A percentile compares a stretch with the other conserved stretches of the same genome.
phyloP scores from a whole-genome alignment of 2,797 vertebrate species.

The Anomalospiza imberbis region DNA sequence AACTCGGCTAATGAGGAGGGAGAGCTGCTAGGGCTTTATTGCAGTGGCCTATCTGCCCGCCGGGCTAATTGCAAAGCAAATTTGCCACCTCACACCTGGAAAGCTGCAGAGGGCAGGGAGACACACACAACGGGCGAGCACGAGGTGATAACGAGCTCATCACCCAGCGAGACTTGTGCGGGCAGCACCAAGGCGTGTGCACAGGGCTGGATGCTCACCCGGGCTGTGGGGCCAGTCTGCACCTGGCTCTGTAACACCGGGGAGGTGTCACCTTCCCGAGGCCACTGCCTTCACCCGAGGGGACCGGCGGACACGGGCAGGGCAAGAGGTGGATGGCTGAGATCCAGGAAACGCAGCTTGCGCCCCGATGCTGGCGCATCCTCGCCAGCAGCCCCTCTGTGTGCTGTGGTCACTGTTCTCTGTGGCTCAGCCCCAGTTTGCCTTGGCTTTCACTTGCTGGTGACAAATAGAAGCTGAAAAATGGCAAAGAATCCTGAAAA shows the following conservation, averaged over 20 bases:
- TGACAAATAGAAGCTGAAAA: not conserved
- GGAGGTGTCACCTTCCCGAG: not conserved
- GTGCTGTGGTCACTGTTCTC: not conserved
- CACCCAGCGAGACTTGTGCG: not conserved
- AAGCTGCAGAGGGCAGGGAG: not conserved
- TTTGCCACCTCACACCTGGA: not conserved
- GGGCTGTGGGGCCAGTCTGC: not conserved
- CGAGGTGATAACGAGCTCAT: not conserved
- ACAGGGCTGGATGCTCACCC: not conserved
- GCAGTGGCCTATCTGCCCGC: not conserved
- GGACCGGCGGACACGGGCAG: not conserved
- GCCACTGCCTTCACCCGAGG: rapidly evolving
- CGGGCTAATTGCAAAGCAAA: not conserved
- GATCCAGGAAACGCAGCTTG: not conserved
- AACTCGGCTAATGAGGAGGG: not conserved
- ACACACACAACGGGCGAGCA: not conserved
- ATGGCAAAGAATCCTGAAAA: not conserved
- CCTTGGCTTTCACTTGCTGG: not conserved
- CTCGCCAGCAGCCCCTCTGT: not conserved
- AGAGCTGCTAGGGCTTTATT: not conserved
- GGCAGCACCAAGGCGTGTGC: not conserved
- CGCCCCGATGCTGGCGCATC: not conserved
- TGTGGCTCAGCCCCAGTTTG: not conserved
- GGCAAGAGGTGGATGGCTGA: rapidly evolving
- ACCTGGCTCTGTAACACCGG: not conserved